A percentile compares a stretch with the other conserved stretches of the same genome.
Evolutionary conservation across 2,888 invertebrate genomes (phyloP).

Genomic region (Sinodicranocentrus sp.): DNA sequence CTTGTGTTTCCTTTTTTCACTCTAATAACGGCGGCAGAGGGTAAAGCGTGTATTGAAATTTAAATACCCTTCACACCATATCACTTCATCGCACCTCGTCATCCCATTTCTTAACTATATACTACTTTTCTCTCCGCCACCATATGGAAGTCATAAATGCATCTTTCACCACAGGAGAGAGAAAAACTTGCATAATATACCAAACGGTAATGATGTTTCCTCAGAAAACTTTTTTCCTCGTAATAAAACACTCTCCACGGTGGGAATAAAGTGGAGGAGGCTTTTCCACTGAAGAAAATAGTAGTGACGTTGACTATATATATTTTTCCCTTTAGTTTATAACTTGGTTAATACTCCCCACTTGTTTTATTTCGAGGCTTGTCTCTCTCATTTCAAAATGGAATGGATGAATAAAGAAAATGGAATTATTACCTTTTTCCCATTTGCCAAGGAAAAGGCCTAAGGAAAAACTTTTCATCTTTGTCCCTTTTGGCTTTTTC

Average conservation of each 20-base stretch:
- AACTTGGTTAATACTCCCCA: constrained; percentile 39
- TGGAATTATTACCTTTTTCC: constrained; percentile 53
- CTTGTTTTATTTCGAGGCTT: constrained; percentile 23
- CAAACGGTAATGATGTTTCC: constrained; percentile 63
- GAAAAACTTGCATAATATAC: constrained; percentile 48
- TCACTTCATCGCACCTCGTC: too few relatives aligned
- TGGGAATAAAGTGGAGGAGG: constrained; percentile 7
- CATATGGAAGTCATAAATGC: constrained; percentile 43
- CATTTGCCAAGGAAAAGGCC: constrained; percentile 1
- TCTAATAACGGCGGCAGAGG: not conserved
- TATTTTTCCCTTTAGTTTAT: not conserved
- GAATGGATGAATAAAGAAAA: constrained; percentile 29
- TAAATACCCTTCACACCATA: constrained; percentile 48
- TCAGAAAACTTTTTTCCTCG: constrained; percentile 36
- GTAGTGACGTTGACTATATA: constrained; percentile 2
- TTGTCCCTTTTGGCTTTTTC: constrained; percentile 12
- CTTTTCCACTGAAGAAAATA: not conserved
- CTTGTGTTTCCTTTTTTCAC: not conserved
- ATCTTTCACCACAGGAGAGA: constrained; percentile 38
- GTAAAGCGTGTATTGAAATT: constrained; percentile 47
- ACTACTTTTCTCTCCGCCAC: constrained; percentile 1
- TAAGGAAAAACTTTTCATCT: constrained; percentile 24
- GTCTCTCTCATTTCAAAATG: constrained; percentile 19
- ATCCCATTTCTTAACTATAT: not conserved
- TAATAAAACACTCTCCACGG: constrained; percentile 34